phyloP scores from a whole-genome alignment of 1,140 invertebrate genomes.

The Vollenhovia emeryi region DNA sequence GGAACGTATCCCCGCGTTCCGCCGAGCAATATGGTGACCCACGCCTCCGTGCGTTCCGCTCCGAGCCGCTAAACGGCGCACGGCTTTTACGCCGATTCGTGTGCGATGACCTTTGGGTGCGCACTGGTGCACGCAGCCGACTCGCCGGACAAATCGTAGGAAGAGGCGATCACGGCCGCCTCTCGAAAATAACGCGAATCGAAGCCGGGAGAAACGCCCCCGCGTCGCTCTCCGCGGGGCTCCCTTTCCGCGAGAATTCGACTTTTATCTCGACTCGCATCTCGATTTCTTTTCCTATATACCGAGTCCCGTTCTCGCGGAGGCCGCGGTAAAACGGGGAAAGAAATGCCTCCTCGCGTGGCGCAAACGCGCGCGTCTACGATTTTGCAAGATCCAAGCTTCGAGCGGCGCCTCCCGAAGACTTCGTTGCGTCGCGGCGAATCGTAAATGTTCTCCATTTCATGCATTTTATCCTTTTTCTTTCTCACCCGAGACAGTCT shows the following conservation, averaged over 20 bases:
- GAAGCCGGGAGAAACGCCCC: no score
- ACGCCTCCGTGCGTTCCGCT: background rate
- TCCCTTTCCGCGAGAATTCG: background rate
- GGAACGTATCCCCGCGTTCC: background rate
- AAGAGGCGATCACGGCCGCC: no score
- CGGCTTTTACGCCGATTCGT: background rate
- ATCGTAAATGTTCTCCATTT: background rate
- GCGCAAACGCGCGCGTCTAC: background rate
- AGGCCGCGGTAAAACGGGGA: background rate
- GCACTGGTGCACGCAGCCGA: constrained; percentile 1
- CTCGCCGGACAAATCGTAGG: no score
- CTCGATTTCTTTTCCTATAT: background rate
- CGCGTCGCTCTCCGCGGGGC: no score
- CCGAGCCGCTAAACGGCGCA: background rate
- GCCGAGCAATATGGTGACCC: background rate
- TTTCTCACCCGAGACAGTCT: background rate
- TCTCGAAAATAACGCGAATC: no score
- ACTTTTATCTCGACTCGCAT: background rate
- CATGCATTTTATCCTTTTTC: no score
- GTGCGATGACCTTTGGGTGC: background rate
- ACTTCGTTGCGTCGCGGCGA: background rate
- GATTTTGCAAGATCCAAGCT: background rate
- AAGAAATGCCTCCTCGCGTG: background rate
- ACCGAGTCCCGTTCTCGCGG: background rate
- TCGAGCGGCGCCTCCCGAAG: background rate